Base-by-base conservation (phyloP, 2,113 vertebrate genomes). In the Pseudorasbora parva region DNA sequence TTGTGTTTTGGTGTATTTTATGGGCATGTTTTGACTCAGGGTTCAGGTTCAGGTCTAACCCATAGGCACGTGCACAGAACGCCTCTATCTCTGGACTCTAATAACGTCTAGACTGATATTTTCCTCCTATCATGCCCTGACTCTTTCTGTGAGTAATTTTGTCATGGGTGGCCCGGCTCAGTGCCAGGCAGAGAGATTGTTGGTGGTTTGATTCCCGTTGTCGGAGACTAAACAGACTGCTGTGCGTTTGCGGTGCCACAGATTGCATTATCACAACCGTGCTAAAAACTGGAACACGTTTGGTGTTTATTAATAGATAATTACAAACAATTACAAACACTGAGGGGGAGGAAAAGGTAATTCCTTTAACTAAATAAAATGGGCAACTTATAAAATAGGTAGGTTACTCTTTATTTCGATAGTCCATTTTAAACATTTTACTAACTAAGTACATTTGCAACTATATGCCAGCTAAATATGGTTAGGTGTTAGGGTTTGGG, bases 251-350 rank as follows among this genome's bases (percentile, higher is more conserved):
- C 33, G 3, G 33, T 37, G 37, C 75, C 83, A 83, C 74, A 90
- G 91, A 93, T 93, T 93, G 87, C 86, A 88, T 78, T 77, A 83
- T 92, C 82, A 78, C 33, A 56, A 85, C 87, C 86, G 89, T 88
- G 84, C 89, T 82, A 78, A 54, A 72, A 88, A 86, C 88, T 72
- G 79, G 72, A 56, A 72, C 77, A 77, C 78, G 69, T 71, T 85
- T 23, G 9, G 56, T 85, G 82, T 85, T 81, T 85, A 86, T 86
- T 85, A 76, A 30, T 51, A 6, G 83, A 88, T 49, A 68, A 60
- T 37, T 33, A 54, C 37, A 68, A 78, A 78, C 37, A 60, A 45
- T n/a, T 43, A 27, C 8, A 21, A 59, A 12, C 2, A 19, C 8
- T 19, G n/a, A 56, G 33, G 15, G 37, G 37, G 33, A 27, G 3